Percentiles rank a stretch among this genome's conserved stretches.
These are phyloP conservation scores for Blastobasis lacticolella DNA, from an alignment of 2,888 invertebrate genomes.

Conservation along the genomic window DNA sequence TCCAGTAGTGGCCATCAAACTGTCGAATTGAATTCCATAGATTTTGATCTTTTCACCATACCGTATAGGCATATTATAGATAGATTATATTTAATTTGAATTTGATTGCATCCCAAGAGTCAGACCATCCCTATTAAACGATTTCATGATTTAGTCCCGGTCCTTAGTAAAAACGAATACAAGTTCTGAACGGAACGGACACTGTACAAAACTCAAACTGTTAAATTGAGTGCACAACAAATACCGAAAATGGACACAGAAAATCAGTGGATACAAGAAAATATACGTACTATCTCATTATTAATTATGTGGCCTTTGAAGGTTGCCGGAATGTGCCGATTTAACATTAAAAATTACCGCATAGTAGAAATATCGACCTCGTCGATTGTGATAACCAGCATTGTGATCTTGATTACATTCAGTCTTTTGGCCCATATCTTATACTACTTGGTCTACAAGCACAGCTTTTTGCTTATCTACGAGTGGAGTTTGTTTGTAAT, in stretches of 20 bases:
- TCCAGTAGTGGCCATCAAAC: too few relatives aligned
- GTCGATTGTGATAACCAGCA: conserved; percentile 19
- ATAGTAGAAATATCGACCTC: conserved; percentile 24
- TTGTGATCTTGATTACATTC: conserved; percentile 19
- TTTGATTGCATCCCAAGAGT: too few relatives aligned
- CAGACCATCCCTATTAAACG: too few relatives aligned
- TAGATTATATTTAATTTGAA: too few relatives aligned
- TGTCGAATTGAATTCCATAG: too few relatives aligned
- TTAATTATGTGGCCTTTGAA: conserved; percentile 23
- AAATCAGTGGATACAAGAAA: conserved; percentile 26
- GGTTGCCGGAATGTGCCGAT: conserved; percentile 34
- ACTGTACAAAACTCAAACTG: too few relatives aligned
- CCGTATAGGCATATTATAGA: too few relatives aligned
- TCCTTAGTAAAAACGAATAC: too few relatives aligned
- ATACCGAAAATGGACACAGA: not conserved
- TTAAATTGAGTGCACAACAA: too few relatives aligned
- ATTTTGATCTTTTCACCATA: too few relatives aligned
- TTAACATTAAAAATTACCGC: conserved; percentile 29
- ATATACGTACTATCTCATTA: conserved; percentile 19
- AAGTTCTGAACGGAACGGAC: too few relatives aligned
- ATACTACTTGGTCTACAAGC: conserved; percentile 1
- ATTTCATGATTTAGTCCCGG: too few relatives aligned
- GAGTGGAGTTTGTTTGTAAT: conserved; percentile 30
- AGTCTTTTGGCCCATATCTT: conserved; percentile 8
- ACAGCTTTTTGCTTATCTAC: conserved; percentile 25